Percentiles rank a stretch among this genome's conserved stretches.
phyloP scores from a whole-genome alignment of 53 echinoderm and acorn worm genomes.

The Zoroaster sp. region DNA sequence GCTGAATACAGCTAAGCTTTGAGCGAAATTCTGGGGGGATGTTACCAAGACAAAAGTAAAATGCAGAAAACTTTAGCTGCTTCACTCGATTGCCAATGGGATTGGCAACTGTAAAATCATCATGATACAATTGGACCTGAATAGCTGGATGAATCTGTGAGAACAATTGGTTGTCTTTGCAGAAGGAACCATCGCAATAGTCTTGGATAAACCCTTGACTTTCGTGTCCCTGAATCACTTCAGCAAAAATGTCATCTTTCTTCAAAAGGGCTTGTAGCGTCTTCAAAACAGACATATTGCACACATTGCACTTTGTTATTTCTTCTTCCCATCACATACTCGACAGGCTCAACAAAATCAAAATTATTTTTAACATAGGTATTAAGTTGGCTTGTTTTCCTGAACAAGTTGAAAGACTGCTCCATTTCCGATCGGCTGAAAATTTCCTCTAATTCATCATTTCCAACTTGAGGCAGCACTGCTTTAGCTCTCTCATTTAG shows the following conservation, averaged over 20 bases:
- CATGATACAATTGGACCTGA: slow-evolving; percentile 50
- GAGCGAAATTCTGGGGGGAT: no score
- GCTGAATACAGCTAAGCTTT: no score
- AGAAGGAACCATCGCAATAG: slow-evolving; percentile 37
- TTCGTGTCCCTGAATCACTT: slow-evolving; percentile 40
- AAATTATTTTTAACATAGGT: slow-evolving; percentile 12
- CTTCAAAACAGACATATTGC: slow-evolving; percentile 45
- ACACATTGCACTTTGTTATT: not conserved
- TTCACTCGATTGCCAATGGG: slow-evolving; percentile 39
- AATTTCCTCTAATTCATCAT: not conserved
- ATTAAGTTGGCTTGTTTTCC: not conserved
- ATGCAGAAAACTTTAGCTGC: slow-evolving; percentile 29
- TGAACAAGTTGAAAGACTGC: not conserved
- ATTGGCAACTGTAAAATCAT: no score
- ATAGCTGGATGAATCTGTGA: not conserved
- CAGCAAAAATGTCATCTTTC: no score
- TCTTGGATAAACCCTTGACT: not conserved
- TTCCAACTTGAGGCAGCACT: not conserved
- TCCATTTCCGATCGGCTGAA: not conserved
- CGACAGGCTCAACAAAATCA: slow-evolving; percentile 32
- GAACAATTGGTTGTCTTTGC: not conserved
- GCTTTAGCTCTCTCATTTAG: not conserved
- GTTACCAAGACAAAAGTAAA: no score
- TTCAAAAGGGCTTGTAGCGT: no score
- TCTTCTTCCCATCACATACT: slow-evolving; percentile 1